phyloP scores from a whole-genome alignment of 2,797 vertebrate species.

The Enteromius unitaeniatus region DNA sequence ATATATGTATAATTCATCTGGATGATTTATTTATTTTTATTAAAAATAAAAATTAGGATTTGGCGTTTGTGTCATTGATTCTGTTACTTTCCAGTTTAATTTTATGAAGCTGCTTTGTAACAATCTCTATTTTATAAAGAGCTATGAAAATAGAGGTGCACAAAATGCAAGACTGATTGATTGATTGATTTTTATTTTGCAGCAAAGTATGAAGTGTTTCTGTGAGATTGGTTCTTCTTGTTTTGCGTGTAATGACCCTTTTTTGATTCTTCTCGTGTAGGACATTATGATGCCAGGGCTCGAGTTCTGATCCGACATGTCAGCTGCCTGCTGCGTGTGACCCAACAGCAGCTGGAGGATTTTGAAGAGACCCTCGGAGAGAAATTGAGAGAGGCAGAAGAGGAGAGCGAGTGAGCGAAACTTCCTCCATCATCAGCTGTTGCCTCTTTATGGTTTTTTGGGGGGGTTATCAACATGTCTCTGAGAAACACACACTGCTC shows the following conservation, averaged over 20 bases:
- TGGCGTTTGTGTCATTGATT: neutral
- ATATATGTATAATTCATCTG: neutral
- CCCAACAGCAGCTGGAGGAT: slow-evolving; percentile 82
- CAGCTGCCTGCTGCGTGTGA: slow-evolving; percentile 82
- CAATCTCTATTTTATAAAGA: neutral
- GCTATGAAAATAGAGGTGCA: neutral
- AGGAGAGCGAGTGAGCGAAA: slow-evolving; percentile 89
- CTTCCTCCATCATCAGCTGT: neutral
- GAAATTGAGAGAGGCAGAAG: slow-evolving; percentile 82
- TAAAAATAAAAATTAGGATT: neutral
- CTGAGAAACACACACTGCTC: neutral
- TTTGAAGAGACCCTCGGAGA: slow-evolving; percentile 93
- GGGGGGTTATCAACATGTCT: neutral
- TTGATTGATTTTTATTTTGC: too few relatives aligned
- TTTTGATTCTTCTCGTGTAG: slow-evolving; percentile 70
- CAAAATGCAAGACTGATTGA: too few relatives aligned
- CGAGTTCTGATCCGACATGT: slow-evolving; percentile 88
- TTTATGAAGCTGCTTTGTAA: neutral
- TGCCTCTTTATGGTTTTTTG: neutral
- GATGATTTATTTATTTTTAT: neutral
- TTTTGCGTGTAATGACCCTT: neutral
- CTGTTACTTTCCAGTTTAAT: neutral
- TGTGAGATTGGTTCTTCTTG: neutral
- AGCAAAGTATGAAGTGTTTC: too few relatives aligned
- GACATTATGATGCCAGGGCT: slow-evolving; percentile 89